Base-by-base conservation (phyloP, 1,140 invertebrate genomes). In the Dendroctonus valens region DNA sequence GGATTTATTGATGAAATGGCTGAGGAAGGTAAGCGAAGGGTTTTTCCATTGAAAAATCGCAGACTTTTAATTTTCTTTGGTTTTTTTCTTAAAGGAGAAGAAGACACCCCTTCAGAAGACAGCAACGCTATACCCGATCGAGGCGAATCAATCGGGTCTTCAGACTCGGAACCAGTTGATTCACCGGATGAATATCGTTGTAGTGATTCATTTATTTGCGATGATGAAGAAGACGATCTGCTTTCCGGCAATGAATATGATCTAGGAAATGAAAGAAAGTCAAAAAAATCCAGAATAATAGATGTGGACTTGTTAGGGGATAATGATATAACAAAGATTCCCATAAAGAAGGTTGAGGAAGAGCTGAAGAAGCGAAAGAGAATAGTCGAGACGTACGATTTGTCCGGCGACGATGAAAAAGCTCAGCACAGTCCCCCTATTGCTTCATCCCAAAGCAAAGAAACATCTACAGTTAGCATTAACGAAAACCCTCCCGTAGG, bases 81-180 rank as follows among this genome's bases (percentile, higher is more conserved):
- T 26, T 60, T 6, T 60, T 60, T 60, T 12, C 11, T 49, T 40
- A 11, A 44, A 71, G 72, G 69, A 41, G 72, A 75, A 69, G 75
- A 76, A 68, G 71, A 72, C 38, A 75, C 72, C 8, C 72, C 75
- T 8, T 74, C 73, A 9, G 70, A 74, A 65, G 70, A 67, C 38
- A 76, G 75, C 57, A 76, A 76, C 54, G 66, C 72, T 41, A 74
- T 76, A 7, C 64, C 71, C n/a, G 72, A 74, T 66, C 67, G 70
- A 44, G 75, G 75, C 6, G 75, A 76, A 69, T 75, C 74, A 26
- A 63, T 76, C 46, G 68, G 66, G 8, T 58, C 53, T 48, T 64
- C 64, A 1, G 65, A 67, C 51, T 68, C 72, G n/a, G 73, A 75
- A 46, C 3, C 41, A 6, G 70, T 71, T n/a, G 67, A 63, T 15